Conservation (phyloP, 2,888 invertebrate genomes). For the Leptura quadrifasciata region DNA sequence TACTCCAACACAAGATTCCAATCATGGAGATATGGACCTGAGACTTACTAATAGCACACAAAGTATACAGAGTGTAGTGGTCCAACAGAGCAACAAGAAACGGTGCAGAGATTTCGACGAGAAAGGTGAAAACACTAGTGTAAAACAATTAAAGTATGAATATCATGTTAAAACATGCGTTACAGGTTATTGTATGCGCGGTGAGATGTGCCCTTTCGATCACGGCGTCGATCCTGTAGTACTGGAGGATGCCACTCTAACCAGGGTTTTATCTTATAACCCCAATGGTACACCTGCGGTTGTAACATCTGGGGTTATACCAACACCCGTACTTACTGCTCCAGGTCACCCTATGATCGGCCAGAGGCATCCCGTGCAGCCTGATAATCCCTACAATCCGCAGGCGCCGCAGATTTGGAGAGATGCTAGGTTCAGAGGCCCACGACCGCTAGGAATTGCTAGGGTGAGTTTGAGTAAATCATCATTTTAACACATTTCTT, state of each 20-base stretch:
- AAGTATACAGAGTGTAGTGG: constrained; percentile 76
- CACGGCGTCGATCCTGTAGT: constrained; percentile 98
- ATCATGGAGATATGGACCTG: constrained; percentile 77
- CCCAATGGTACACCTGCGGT: constrained; percentile 71
- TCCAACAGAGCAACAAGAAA: constrained; percentile 74
- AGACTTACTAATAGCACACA: constrained; percentile 74
- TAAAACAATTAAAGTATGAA: background rate
- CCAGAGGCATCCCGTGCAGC: constrained; percentile 63
- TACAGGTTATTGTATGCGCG: constrained; percentile 85
- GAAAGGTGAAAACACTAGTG: constrained; percentile 68
- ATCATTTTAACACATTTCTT: no score
- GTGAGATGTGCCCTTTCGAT: constrained; percentile 97
- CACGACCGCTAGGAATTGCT: constrained; percentile 67
- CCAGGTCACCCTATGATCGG: constrained; percentile 71
- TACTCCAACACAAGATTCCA: constrained; percentile 78
- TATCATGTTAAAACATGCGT: constrained; percentile 10
- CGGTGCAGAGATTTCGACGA: constrained; percentile 94
- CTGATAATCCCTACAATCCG: constrained; percentile 68
- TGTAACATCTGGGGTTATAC: constrained; percentile 57
- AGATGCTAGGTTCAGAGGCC: constrained; percentile 66
- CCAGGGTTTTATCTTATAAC: constrained; percentile 76
- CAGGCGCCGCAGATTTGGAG: constrained; percentile 73
- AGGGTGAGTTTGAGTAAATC: constrained; percentile 63
- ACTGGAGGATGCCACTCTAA: constrained; percentile 87
- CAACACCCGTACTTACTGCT: constrained; percentile 56